A percentile compares a stretch with the other conserved stretches of the same genome.
Evolutionary conservation across 2,888 invertebrate species (phyloP).

Genomic region (Caenorhabditis angaria): DNA sequence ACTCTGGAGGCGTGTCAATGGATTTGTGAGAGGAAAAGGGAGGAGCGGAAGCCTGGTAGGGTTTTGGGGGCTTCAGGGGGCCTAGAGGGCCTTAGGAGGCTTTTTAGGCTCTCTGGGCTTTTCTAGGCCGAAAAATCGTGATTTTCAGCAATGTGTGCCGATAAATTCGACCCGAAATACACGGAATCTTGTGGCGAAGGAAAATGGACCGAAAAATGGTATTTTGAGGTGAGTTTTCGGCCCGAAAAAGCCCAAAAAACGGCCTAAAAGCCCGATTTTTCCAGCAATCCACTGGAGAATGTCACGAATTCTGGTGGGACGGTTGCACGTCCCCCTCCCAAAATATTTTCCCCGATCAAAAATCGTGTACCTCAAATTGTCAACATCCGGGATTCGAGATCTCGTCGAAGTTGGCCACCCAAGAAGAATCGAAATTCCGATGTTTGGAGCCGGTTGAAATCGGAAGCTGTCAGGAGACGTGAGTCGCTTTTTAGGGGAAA

Average conservation of each 20-base stretch:
- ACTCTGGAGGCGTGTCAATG: conserved; percentile 66
- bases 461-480: conserved; percentile 62
- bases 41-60: conserved; percentile 57
- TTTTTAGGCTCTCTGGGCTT: too few relatives aligned
- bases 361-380: conserved; percentile 50
- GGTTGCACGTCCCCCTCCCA: conserved; percentile 61
- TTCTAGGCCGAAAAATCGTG: not conserved
- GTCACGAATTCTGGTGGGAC: conserved; percentile 67
- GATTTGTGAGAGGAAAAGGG: conserved; percentile 65
- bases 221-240: conserved; percentile 45
- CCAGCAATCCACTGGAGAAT: conserved; percentile 59
- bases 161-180: conserved; percentile 64
- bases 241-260: too few relatives aligned
- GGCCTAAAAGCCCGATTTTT: too few relatives aligned
- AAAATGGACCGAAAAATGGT: conserved; percentile 63
- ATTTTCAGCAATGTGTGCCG: conserved; percentile 56
- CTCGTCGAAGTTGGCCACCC: conserved; percentile 32
- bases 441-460: conserved; percentile 61
- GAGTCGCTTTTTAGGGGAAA: not conserved
- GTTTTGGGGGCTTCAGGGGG: not conserved
- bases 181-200: conserved; percentile 63
- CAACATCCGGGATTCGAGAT: conserved; percentile 49
- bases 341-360: conserved; percentile 63
- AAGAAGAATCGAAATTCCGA: conserved; percentile 49
- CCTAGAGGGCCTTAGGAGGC: too few relatives aligned